Conservation (phyloP, 92 coral and sea anemone genomes). For the Desmophyllum pertusum region DNA sequence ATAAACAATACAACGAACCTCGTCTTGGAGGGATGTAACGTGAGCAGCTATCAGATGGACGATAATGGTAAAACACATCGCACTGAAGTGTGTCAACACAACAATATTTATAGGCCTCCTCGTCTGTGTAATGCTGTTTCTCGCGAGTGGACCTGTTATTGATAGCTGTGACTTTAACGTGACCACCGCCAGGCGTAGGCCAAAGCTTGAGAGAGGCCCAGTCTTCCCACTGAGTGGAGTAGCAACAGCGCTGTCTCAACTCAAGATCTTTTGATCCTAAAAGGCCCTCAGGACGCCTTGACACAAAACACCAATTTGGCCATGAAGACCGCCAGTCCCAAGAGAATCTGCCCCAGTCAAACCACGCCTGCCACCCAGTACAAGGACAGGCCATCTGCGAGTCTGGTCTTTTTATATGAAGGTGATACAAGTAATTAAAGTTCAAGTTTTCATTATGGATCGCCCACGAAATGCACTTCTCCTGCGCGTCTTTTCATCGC, state of each 20-base stretch:
- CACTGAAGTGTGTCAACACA: conserved; percentile 48
- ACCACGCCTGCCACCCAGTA: conserved; percentile 43
- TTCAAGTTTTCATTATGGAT: not conserved
- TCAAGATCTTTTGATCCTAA: not conserved
- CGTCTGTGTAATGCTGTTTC: conserved; percentile 24
- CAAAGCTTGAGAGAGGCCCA: conserved; percentile 46
- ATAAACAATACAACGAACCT: not conserved
- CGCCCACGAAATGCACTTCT: conserved; percentile 41
- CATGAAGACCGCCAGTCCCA: conserved; percentile 1
- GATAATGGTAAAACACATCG: conserved; percentile 37
- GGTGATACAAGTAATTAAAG: not conserved
- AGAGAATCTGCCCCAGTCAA: conserved; percentile 41
- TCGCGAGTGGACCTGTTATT: not conserved
- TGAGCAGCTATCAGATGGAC: conserved; percentile 54
- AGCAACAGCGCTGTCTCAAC: conserved; percentile 56
- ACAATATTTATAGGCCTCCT: conserved; percentile 52
- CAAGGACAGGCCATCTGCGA: conserved; percentile 56
- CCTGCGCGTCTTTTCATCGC: conserved; percentile 3
- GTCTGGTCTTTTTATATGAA: not conserved
- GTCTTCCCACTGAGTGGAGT: conserved; percentile 12
- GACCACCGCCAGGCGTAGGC: conserved; percentile 43
- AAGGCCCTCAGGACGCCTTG: not conserved
- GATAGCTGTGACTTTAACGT: not conserved
- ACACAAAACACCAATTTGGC: not conserved
- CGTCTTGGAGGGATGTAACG: conserved; percentile 42